Evolutionary conservation across 2,888 invertebrate species (phyloP), one percentile per base, ranked within the genome.

Genomic region (Drosophila mettleri): DNA sequence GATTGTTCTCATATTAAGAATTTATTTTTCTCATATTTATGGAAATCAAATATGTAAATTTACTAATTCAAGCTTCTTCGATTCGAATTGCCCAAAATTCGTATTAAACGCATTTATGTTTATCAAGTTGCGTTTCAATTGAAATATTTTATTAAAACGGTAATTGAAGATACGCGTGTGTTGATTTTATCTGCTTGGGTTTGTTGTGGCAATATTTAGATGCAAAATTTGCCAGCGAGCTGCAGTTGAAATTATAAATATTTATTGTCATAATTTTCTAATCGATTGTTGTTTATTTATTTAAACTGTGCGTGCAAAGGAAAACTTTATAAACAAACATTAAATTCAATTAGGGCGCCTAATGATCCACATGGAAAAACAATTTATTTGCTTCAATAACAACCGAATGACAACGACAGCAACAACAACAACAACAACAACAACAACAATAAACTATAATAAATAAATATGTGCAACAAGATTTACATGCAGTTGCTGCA

Each of bases 311-410:
- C 18, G 12, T 24, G 49, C 51, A 63, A 22, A 18, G 41, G 20
- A 48, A 55, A 57, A 43, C 20, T 51, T 34, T 41, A 65, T 53
- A 66, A 74, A 55, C 70, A 65, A 82, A 80, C 61, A 84, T 82
- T 61, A 55, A 69, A 83, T 83, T 80, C 74, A 84, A 84, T 84
- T 84, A 80, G 54, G 46, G 29, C 61, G 51, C 52, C 57, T 83
- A 86, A 84, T 83, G 88, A 74, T 80, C 70, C 88, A 70, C 66
- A 82, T 80, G 55, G 39, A 48, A 61, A 59, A 64, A 41, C 62
- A 65, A 74, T 69, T 70, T 81, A 49, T 75, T 70, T 69, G 62
- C 54, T 68, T 78, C 55, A 57, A 68, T 60, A 49, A 68, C 55
- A 52, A 18, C 22, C 43, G 60, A 80, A 52, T 49, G 66, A 62